Evolutionary conservation across 2,113 vertebrate species (phyloP).

Genomic region (Alethe castanea): DNA sequence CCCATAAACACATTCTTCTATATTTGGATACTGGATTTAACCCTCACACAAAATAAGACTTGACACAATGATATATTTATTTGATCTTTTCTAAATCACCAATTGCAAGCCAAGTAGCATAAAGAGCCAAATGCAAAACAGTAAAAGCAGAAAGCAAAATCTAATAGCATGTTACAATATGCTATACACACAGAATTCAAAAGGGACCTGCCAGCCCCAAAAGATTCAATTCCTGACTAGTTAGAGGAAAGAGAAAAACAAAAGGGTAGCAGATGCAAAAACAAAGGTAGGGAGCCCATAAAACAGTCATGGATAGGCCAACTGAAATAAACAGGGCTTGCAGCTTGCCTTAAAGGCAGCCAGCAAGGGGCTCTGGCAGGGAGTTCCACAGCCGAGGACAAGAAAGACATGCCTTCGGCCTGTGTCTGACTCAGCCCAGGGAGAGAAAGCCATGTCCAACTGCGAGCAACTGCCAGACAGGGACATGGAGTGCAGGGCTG

Average conservation of each 20-base stretch:
- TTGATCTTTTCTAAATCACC: slow-evolving; percentile 53
- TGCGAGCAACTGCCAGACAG: slow-evolving; percentile 36
- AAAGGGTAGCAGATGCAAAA: slow-evolving; percentile 73
- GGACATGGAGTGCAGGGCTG: background rate
- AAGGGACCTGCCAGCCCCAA: slow-evolving; percentile 49
- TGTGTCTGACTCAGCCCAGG: slow-evolving; percentile 18
- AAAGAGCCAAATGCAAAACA: slow-evolving; percentile 48
- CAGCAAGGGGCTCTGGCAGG: slow-evolving; percentile 69
- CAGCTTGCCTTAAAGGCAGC: slow-evolving; percentile 68
- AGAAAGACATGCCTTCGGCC: slow-evolving; percentile 58
- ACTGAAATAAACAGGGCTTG: slow-evolving; percentile 69
- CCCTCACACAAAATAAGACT: slow-evolving; percentile 40
- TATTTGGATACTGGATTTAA: slow-evolving; percentile 35
- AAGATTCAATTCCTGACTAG: slow-evolving; percentile 63
- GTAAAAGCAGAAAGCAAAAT: slow-evolving; percentile 47
- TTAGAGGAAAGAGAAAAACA: slow-evolving; percentile 59
- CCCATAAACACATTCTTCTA: slow-evolving; percentile 44
- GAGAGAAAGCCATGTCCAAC: slow-evolving; percentile 43
- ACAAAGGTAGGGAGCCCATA: slow-evolving; percentile 71
- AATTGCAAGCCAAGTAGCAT: slow-evolving; percentile 32
- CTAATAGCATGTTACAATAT: slow-evolving; percentile 60
- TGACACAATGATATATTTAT: slow-evolving; percentile 54
- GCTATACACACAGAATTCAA: slow-evolving; percentile 46
- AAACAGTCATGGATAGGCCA: slow-evolving; percentile 70
- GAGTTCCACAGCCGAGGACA: slow-evolving; percentile 41